Evolutionary conservation across 2,888 invertebrate genomes (phyloP), one percentile per base, ranked within the genome.

Genomic region (Mactromeris polynyma): DNA sequence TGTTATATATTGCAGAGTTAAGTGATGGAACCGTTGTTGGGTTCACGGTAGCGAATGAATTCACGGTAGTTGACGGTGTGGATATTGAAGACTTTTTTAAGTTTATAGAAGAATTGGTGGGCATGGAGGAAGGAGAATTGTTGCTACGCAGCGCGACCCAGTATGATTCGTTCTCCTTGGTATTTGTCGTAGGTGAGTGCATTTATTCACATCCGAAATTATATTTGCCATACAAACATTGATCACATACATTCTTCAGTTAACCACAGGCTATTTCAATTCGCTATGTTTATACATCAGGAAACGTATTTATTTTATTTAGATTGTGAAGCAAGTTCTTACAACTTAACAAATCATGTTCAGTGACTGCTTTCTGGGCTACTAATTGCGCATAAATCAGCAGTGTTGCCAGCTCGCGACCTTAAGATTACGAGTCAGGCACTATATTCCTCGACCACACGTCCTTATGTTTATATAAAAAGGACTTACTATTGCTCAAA

Each of bases 1-100:
- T 46, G 14, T 46, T 46, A 46, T 58, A 42, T 14, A 26, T 58
- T 80, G 21, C 81, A 87, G 87, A 31, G 11, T 31, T 81, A 19
- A 31, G 4, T 6, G 42, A 81, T 21, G 88, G 81, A 11, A 54
- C 73, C n/a, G 77, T 88, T 19, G 85, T 88, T n/a, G 64, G 81
- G 9, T 33, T 88, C 4, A 81, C 84, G 2, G 78, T 88, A 2
- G 26, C 81, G 11, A 38, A 77, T 33, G 26, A 36, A 17, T 40
- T 81, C 2, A 21, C 46, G 6, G 81, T 69, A 38, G 36, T 77
- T 19, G 80, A 46, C 11, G 79, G 38, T 14, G 81, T 54, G 7
- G 54, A 88, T 38, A 40, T 85, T 26, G 88, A 81, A 58, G 58
- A 38, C 0, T 84, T 84, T 40, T 84, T 17, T 46, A 3, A 1